Evolutionary conservation across 1,140 invertebrate species (phyloP).

Genomic region (Ceratina calcarata): DNA sequence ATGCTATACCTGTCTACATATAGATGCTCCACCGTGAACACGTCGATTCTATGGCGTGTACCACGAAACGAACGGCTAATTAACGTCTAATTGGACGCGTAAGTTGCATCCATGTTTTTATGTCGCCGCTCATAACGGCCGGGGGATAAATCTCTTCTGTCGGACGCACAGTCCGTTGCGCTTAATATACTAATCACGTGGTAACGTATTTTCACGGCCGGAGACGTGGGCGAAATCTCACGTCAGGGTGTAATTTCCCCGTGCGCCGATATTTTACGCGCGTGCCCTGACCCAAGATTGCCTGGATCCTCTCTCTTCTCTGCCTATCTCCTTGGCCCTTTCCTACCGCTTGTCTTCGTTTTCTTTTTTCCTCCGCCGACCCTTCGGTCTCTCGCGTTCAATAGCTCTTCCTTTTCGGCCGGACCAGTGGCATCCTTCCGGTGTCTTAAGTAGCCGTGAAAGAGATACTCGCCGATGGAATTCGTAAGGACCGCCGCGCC

Average conservation of each 20-base stretch:
- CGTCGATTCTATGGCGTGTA: background rate
- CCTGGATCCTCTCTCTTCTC: conserved; percentile 58
- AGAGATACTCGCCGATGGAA: conserved; percentile 67
- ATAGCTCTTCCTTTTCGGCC: conserved; percentile 39
- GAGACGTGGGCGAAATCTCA: conserved; percentile 68
- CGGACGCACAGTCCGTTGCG: conserved; percentile 20
- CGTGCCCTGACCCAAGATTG: conserved; percentile 73
- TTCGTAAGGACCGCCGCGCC: conserved; percentile 61
- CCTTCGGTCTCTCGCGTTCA: background rate
- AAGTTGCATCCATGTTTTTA: background rate
- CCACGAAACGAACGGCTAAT: background rate
- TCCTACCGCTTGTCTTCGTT: background rate
- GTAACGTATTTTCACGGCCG: conserved; percentile 61
- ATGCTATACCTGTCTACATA: no score
- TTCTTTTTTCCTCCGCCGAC: conserved; percentile 32
- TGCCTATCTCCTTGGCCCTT: conserved; percentile 9
- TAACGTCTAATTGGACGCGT: conserved; percentile 10
- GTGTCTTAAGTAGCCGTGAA: conserved; percentile 69
- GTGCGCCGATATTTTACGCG: conserved; percentile 74
- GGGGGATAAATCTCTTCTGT: background rate
- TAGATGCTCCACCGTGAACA: background rate
- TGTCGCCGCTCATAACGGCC: background rate
- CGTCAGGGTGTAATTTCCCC: conserved; percentile 69
- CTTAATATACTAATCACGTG: conserved; percentile 71
- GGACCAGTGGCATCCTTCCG: conserved; percentile 42